Evolutionary conservation across 2,888 invertebrate genomes (phyloP), one percentile per base, ranked within the genome.

Genomic region (Villa cingulata): DNA sequence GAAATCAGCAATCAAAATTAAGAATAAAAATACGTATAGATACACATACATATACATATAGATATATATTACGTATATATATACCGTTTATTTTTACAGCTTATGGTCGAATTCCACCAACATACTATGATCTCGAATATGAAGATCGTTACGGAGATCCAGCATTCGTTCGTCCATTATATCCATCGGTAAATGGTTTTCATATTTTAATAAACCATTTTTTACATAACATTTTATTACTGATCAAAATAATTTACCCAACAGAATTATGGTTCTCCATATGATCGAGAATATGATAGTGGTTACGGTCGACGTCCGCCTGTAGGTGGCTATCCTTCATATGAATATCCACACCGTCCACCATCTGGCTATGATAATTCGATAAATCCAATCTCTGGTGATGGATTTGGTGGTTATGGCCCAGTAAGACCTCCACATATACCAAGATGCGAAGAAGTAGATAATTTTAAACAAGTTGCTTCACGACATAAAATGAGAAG

Each of bases 381-480:
- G 6, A 63, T 68, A 17, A 65, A 64, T 12, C 62, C 65, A 23
- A 60, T 65, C 3, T 51, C 50, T 45, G 64, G 71, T 5, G 58
- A 57, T 45, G 59, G 62, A n/a, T 54, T 69, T 2, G 69, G 68
- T 0, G 70, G 68, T 1, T 55, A 64, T 41, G 62, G 59, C 18
- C 69, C 63, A 16, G 57, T 66, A 14, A 70, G 72, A 2, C 66
- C 71, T 5, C 70, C 72, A 7, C 68, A 71, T 34, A 60, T 66
- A 5, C 71, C 67, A 36, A 74, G 86, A 53, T 89, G 89, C 61
- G 88, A 88, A 56, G 87, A 87, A 48, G 76, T 75, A 39, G 87
- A 86, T 58, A 82, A 80, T 60, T 89, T 87, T 63, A 82, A 85
- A 63, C 87, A 88, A 72, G 79, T 86, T 23, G 87, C 86, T 23